Evolutionary conservation across 2,888 invertebrate genomes (phyloP), one percentile per base, ranked within the genome.

Genomic region (Eretmocerus hayati): DNA sequence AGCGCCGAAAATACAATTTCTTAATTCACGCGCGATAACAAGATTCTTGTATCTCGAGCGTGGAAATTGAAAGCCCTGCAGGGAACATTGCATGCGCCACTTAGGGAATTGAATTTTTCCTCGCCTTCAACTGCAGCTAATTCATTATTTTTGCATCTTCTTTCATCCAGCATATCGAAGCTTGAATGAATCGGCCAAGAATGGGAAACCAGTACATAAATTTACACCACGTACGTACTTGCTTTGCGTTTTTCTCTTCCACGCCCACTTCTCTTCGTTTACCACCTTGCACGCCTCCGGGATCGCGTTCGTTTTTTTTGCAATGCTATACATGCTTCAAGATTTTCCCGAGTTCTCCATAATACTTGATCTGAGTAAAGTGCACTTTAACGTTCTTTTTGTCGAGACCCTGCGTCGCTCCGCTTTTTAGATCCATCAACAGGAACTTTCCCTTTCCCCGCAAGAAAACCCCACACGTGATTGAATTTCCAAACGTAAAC

Each of bases 371-470:
- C n/a, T 19, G 41, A 19, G 41, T 20, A 41, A 41, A 41, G 41
- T 41, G 41, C 41, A 41, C 41, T 41, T 32, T 31, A 32, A 9
- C 41, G 31, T 20, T 31, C 32, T 30, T 32, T 41, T 40, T 41
- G 19, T 32, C 19, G 30, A n/a, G n/a, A 32, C 41, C 41, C 32
- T 31, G 32, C 18, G 18, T 26, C 40, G 26, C 16, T 18, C 8
- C 40, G 13, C 30, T 40, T 26, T 19, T 40, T 15, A 18, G 40
- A 40, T 40, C 30, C 19, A 8, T 30, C 11, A 18, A 26, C 18
- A 18, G 26, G 5, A 3, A 40, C 30, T 32, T 21, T 32, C n/a
- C 30, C 18, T 31, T 41, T 26, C 18, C 26, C 11, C 26, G 26
- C 6, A 6, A 26, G 26, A 26, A 26, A 26, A 26, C 6, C 26